Base-by-base conservation (phyloP, 1,140 invertebrate genomes). In the Anastrepha obliqua region DNA sequence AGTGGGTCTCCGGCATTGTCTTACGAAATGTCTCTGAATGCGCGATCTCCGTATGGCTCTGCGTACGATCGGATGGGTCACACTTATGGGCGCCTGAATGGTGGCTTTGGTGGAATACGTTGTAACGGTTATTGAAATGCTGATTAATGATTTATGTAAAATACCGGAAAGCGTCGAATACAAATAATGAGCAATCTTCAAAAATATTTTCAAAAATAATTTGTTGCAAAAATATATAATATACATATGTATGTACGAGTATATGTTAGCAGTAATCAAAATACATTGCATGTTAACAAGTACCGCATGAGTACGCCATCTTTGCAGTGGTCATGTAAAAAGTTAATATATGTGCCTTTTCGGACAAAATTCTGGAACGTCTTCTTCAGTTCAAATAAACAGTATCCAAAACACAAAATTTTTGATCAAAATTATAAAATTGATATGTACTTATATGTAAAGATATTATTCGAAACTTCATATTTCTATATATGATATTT, bases 311-410 rank as follows among this genome's bases (percentile, higher is more conserved):
- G 11, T n/a, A 44, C 17, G 42, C 39, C 42, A 74, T 74, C 70
- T 47, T 15, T 74, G 7, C 0, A 29, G 8, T 81, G 74, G 44
- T 81, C 74, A 55, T 51, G 74, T 81, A 47, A 81, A 81, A n/a
- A 55, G 74, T 81, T 55, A 81, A 81, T 81, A 86, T 39, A 65
- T 86, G 85, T 86, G 85, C 85, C 85, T 86, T 81, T 86, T 86
- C 85, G 85, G 85, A 86, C 85, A 86, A 86, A 86, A 86, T 86
- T 86, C 58, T 86, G 85, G 58, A 55, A 81, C 74, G 20, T 81
- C 74, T n/a, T 81, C 47, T 81, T 81, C 74, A 81, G 74, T 81
- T 81, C 47, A 81, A 81, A 81, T 20, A 29, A 81, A 81, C 17
- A 55, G 15, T 51, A 78, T 51, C 11, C 47, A 81, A 29, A 55